Evolutionary conservation across 2,113 vertebrate genomes (phyloP), one percentile per base, ranked within the genome.

Genomic region (Hypanus sabinus): DNA sequence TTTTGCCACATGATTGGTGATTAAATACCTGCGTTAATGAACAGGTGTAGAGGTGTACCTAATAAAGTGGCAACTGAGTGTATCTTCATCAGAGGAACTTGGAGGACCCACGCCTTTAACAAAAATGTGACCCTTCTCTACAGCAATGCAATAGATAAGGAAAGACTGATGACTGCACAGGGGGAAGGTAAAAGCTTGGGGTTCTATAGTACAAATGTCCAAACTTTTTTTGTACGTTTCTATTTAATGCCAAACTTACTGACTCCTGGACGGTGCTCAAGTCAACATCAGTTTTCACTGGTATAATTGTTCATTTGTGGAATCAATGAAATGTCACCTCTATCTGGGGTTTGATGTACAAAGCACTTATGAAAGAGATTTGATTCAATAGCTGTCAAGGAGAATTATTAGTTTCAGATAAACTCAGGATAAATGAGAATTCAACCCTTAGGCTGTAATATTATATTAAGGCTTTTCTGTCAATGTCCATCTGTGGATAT

Each of bases 261-360:
- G 38, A 55, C 70, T 93, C 70, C 91, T 93, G 36, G 70, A 93
- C 55, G 38, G 38, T 18, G 8, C 14, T 75, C 68, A 73, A 93
- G 91, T 73, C 68, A 46, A 93, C 71, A 93, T 93, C 36, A 36
- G 68, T 55, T 73, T 93, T 71, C 38, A 73, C 18, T 73, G 70
- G 22, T 14, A 12, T n/a, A 73, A n/a, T 46, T 73, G 20, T 93
- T 24, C 11, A 22, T 55, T 55, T 30, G 65, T 30, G 3, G 36
- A 93, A 73, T 73, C 70, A 55, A 93, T 93, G 70, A 75, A 46
- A 73, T 55, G 24, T 93, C 91, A 90, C 68, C 91, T 55, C 70
- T 5, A 55, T 55, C 10, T 93, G 36, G 36, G 24, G 22, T 16
- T 75, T 22, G 90, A 38, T 14, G 20, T 22, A 36, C 10, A 65